phyloP scores from a whole-genome alignment of 2,113 vertebrate genomes.

The Theropithecus gelada region DNA sequence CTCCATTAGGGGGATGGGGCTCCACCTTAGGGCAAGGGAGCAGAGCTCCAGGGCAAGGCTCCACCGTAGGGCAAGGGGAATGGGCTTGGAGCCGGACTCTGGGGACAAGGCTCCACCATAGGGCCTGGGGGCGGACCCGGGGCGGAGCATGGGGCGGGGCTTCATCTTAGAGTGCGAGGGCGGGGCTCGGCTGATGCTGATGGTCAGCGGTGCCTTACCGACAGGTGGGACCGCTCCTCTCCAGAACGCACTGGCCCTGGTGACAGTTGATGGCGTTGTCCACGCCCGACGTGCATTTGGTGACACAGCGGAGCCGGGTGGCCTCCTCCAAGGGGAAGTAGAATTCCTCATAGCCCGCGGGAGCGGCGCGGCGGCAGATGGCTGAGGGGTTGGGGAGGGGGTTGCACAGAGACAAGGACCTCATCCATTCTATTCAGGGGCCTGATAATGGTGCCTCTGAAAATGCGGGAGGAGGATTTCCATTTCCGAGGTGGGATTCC shows the following conservation, averaged over 20 bases:
- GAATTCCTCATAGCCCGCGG: neutral
- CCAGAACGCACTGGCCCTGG: conserved; percentile 26
- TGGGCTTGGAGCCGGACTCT: too few relatives aligned
- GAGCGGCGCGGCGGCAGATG: neutral
- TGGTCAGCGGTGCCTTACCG: conserved; percentile 20
- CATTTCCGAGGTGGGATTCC: neutral
- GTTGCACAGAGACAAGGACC: neutral
- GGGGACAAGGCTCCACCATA: too few relatives aligned
- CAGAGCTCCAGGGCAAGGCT: too few relatives aligned
- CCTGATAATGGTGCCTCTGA: neutral
- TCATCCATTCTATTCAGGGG: neutral
- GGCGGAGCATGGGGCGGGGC: neutral
- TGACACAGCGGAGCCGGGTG: neutral
- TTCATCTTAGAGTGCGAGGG: neutral
- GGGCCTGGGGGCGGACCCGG: too few relatives aligned
- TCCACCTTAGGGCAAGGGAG: too few relatives aligned
- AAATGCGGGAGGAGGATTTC: neutral
- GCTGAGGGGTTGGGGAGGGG: neutral
- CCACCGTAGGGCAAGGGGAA: too few relatives aligned
- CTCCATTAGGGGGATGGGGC: rapidly evolving
- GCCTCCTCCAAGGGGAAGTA: conserved; percentile 48
- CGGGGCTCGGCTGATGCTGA: neutral
- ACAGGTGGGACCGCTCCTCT: neutral
- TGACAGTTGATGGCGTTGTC: neutral
- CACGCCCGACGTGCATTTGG: conserved; percentile 4